A percentile compares a stretch with the other conserved stretches of the same genome.
Evolutionary conservation across 2,797 vertebrate species (phyloP).

Genomic region (Aulostomus chinensis): DNA sequence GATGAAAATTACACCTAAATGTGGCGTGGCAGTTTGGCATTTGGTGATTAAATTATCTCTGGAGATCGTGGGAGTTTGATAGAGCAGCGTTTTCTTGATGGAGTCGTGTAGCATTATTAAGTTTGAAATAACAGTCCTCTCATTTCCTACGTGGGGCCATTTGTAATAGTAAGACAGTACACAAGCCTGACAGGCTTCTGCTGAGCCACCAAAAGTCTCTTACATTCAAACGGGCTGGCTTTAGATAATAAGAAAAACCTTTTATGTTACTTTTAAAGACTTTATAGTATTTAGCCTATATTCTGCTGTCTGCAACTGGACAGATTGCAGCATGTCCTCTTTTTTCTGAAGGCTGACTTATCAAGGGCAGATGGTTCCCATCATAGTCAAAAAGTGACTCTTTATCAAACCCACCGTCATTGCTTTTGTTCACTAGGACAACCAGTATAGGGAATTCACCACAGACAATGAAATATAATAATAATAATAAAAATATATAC

Average conservation of each 20-base stretch:
- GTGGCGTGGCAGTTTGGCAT: conserved; percentile 83
- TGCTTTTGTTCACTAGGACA: conserved; percentile 62
- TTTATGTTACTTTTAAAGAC: conserved; percentile 50
- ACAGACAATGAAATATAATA: conserved; percentile 62
- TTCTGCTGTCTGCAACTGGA: conserved; percentile 52
- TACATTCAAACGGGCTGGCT: conserved; percentile 42
- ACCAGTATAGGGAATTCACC: conserved; percentile 40
- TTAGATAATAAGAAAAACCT: conserved; percentile 50
- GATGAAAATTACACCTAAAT: conserved; percentile 87
- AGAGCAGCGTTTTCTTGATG: conserved; percentile 74
- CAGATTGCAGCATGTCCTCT: conserved; percentile 53
- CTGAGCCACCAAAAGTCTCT: conserved; percentile 13
- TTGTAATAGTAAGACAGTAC: conserved; percentile 34
- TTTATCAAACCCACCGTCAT: conserved; percentile 62
- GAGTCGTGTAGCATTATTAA: conserved; percentile 81
- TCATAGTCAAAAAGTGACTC: conserved; percentile 54
- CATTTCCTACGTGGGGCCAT: conserved; percentile 64
- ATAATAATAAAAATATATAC: conserved; percentile 50
- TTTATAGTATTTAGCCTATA: conserved; percentile 47
- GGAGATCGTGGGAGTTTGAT: conserved; percentile 79
- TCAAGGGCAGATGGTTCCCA: conserved; percentile 62
- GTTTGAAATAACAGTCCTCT: conserved; percentile 80
- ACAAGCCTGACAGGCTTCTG: neutral
- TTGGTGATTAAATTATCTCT: conserved; percentile 86
- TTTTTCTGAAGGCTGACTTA: conserved; percentile 61